Evolutionary conservation across 1,140 invertebrate genomes (phyloP), one percentile per base, ranked within the genome.

Genomic region (Musca vetustissima): DNA sequence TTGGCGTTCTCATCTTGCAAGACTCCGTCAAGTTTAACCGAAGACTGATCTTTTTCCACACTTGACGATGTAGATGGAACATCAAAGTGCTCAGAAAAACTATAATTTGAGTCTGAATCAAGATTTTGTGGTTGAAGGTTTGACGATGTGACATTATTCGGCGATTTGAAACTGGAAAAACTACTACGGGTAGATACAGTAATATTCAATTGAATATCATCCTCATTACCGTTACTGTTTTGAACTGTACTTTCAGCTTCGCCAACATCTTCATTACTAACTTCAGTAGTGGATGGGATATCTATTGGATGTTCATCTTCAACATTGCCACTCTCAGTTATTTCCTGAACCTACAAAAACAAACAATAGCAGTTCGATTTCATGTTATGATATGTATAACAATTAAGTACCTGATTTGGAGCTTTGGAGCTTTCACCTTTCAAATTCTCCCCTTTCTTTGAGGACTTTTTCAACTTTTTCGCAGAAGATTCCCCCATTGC

Each of bases 51-150:
- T 28, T 64, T 64, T 32, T 17, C 21, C 2, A 8, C 22, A 25
- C n/a, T 48, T 25, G 14, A 67, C 55, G 24, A 55, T 15, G 73
- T 75, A 14, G 72, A 73, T 8, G 79, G 71, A 32, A 78, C 49
- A 57, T 78, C 77, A 61, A 82, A 82, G 64, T 82, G 79, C 59
- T 81, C 79, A 0, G 79, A 80, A 57, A 82, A 82, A 50, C 80
- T 82, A 66, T 82, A 82, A 64, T 82, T 82, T 1, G 80, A 82
- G 49, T 82, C 80, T 0, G 80, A 81, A 49, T 81, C 79, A 11
- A 4, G 15, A 36, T 61, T 61, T 61, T 3, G 57, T 3, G 17
- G n/a, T 22, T 43, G 57, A 19, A 36, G 14, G 17, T 11, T 19
- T 36, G 57, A 36, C 15, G 28, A 36, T 57, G 53, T 57, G 11